Evolutionary conservation across 2,797 vertebrate species (phyloP), one percentile per base, ranked within the genome.

Genomic region (Paramormyrops hopkinsi): DNA sequence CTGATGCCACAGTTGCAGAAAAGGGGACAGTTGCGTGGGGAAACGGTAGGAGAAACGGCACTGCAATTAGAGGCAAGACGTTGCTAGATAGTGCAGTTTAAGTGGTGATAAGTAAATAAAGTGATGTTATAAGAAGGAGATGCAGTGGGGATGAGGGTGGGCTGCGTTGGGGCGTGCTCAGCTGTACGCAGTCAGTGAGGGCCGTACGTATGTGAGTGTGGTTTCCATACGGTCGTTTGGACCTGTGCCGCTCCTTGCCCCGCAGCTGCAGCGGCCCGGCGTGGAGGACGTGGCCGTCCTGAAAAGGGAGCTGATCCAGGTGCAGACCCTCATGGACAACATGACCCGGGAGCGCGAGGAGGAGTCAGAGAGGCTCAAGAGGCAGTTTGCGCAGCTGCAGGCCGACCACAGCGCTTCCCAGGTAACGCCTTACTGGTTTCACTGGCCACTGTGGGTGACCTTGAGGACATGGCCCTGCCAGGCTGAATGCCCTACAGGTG

Each of bases 281-380:
- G 94, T 99, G 93, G 98, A 99, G 95, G 99, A 99, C 88, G 98
- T 99, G 91, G 97, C 97, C 5, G 98, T 99, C 54, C 94, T 99
- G 91, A 97, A 99, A 95, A 99, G 96, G 94, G 98, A 99, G 93
- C 95, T 99, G 91, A 96, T 99, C 65, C 98, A 99, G 92, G 98
- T 99, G 92, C 99, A 99, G 95, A 99, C 96, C 0, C 91, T 99
- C 91, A 99, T 99, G 98, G 98, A 99, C 94, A 95, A 91, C 90
- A 98, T 97, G 97, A 98, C 98, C 0, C 95, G 97, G 37, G 97
- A 99, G 91, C 94, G 96, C 86, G 98, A 99, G 93, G 96, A 95
- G 86, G 97, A 99, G 94, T 97, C 98, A 0, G 97, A 98, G 90
- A 96, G 95, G 83, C 96, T 99, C 91, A 97, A 96, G 94, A 96